Evolutionary conservation across 1,140 invertebrate genomes (phyloP), one percentile per base, ranked within the genome.

Genomic region (Psilanteris sp.): DNA sequence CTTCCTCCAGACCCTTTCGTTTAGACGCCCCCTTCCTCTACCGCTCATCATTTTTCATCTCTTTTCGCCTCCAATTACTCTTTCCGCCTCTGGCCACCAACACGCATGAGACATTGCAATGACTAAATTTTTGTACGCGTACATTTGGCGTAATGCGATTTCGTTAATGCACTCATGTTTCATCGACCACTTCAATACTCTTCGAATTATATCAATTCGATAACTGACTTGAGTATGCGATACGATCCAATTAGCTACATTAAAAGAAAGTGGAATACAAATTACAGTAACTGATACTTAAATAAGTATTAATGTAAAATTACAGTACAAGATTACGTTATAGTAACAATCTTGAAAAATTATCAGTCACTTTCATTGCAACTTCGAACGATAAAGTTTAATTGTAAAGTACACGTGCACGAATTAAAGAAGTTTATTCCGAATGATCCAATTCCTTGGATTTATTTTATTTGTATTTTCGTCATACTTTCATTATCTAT

Each of bases 1-100:
- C 71, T 73, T 62, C 46, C 27, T 10, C n/a, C 26, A 20, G 52
- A 44, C 70, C 55, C 43, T 64, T 67, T 78, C 66, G 52, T 70
- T 76, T 76, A 76, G 57, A 70, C n/a, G n/a, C n/a, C 44, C 54
- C 67, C 50, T 46, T 37, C 22, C 59, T 41, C 34, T 16, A 9
- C 1, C 43, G 6, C 27, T 48, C 55, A 6, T 61, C 66, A 55
- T 70, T 77, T 70, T 62, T 66, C 73, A 66, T 66, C 64, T 66
- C 31, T 61, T 71, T 73, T 78, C 52, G 55, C 43, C 39, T 15
- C 27, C 43, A 44, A 34, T 31, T 39, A 37, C 68, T 77, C 52
- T 48, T 54, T 52, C 62, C 41, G 48, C 62, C 44, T 54, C 24
- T 32, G 31, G 55, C 48, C 13, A 0, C 9, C 48, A 9, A 14